Conservation (phyloP, 1,140 invertebrate species). For the Zaprionus ornatus region DNA sequence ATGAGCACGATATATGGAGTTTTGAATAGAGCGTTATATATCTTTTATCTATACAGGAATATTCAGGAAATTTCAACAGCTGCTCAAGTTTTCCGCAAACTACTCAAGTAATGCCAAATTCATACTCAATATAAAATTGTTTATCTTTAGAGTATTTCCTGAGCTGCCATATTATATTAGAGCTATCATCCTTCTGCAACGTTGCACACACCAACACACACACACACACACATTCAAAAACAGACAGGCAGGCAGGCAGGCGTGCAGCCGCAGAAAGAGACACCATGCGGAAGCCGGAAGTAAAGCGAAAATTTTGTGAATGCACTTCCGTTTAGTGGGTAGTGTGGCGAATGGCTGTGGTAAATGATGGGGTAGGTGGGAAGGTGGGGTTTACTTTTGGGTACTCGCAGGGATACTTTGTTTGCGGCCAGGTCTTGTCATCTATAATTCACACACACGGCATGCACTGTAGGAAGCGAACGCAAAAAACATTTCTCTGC, state of each 20-base stretch:
- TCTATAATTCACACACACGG: conserved; percentile 2
- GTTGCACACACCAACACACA: neutral
- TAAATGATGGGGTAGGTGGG: neutral
- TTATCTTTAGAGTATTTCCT: conserved; percentile 1
- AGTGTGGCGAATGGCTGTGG: conserved; percentile 22
- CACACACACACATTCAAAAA: neutral
- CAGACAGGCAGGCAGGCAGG: conserved; percentile 1
- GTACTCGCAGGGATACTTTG: neutral
- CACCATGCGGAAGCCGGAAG: conserved; percentile 67
- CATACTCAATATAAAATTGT: neutral
- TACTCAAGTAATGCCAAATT: neutral
- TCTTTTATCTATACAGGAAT: neutral
- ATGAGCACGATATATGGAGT: neutral
- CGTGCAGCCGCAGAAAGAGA: conserved; percentile 31
- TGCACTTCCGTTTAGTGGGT: conserved; percentile 69
- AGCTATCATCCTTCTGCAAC: neutral
- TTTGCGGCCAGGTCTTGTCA: conserved; percentile 2
- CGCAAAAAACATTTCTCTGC: neutral
- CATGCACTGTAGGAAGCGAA: neutral
- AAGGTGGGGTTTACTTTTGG: neutral
- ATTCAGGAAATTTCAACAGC: neutral
- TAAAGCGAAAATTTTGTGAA: conserved; percentile 70
- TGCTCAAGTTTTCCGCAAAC: neutral
- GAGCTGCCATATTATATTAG: neutral
- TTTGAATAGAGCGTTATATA: neutral